Evolutionary conservation across 2,113 vertebrate species (phyloP).

Genomic region (Callipepla squamata): DNA sequence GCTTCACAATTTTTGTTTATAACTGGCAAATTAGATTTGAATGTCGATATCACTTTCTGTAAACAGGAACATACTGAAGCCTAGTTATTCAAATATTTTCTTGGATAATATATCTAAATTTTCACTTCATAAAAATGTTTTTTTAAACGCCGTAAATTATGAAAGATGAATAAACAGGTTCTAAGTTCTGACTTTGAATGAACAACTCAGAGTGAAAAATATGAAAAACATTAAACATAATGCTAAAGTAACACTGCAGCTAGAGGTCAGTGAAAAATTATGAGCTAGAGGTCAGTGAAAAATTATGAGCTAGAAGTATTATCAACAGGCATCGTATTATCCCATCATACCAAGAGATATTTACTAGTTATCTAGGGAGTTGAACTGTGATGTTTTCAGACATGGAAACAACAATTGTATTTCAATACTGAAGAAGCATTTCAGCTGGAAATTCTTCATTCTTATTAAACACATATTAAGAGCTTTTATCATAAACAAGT

Average conservation of each 20-base stretch:
- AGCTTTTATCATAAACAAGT: background rate
- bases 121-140: background rate
- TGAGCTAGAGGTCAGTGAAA: background rate
- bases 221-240: background rate
- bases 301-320: background rate
- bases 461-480: background rate
- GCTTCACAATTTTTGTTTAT: background rate
- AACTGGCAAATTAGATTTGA: background rate
- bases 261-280: background rate
- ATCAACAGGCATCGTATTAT: background rate
- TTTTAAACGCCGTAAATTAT: background rate
- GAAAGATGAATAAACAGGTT: background rate
- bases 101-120: background rate
- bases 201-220: constrained; percentile 6
- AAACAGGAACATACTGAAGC: background rate
- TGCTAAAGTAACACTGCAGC: background rate
- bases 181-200: background rate
- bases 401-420: background rate
- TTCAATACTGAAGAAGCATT: background rate
- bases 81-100: background rate
- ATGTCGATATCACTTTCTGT: background rate
- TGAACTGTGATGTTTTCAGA: constrained; percentile 12
- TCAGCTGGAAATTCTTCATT: background rate
- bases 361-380: background rate
- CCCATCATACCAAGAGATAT: constrained; percentile 25